Evolutionary conservation across 2,888 invertebrate genomes (phyloP), one percentile per base, ranked within the genome.

Genomic region (Limnephilus auricula): DNA sequence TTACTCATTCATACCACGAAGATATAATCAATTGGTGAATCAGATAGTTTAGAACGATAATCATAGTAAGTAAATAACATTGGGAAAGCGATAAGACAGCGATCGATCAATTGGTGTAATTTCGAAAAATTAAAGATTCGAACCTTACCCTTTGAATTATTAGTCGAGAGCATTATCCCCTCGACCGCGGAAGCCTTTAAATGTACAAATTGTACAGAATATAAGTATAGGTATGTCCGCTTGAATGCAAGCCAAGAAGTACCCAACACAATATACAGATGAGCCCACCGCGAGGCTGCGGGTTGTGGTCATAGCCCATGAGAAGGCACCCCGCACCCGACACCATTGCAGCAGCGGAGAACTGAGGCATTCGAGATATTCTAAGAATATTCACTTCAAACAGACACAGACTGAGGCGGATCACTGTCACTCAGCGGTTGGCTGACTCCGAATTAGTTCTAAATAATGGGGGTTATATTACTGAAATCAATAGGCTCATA

Each of bases 391-490:
- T 65, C n/a, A 9, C 65, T 65, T n/a, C 25, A 65, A 9, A 25
- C n/a, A 65, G 65, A 9, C 65, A 25, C 25, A 25, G 25, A n/a
- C 25, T 25, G 65, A 65, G 65, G 65, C 65, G 25, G 65, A 65
- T 65, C 65, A 65, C 65, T 65, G 65, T 65, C 65, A 65, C 65
- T 65, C 65, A 65, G n/a, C 65, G 65, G 65, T 65, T 65, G 65
- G 65, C 65, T 25, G 9, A 65, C 25, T 25, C n/a, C 65, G 25
- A 65, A 65, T 18, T 65, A 65, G 65, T 65, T 65, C 18, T 25
- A 6, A 65, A 65, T 25, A 65, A 65, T 50, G 50, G 18, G 18
- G 50, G 18, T 50, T 18, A 18, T 50, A 5, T 50, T 50, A 50
- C 65, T 25, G 65, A 65, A 25, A 65, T 65, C 65, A 65, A 65